Conservation (phyloP, 2,113 vertebrate genomes). For the Helogale parvula region DNA sequence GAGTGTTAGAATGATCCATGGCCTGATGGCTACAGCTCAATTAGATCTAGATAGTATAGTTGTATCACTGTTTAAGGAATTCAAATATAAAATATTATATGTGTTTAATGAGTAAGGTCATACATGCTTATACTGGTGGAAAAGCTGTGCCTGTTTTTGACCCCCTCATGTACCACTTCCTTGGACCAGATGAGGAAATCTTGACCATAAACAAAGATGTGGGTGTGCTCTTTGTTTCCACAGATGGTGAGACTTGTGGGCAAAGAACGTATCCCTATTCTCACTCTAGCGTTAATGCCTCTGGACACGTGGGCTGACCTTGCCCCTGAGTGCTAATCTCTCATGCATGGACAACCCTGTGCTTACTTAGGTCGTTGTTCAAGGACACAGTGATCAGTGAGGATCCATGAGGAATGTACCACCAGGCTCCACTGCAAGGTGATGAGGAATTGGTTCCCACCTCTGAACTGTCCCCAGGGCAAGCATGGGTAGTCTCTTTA, state of each 20-base stretch:
- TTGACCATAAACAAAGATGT: background rate
- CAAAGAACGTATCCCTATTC: background rate
- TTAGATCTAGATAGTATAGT: constrained; percentile 72
- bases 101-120: background rate
- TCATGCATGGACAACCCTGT: fast-evolving
- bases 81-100: constrained; percentile 25
- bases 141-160: background rate
- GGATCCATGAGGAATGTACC: background rate
- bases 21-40: constrained; percentile 61
- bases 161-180: background rate
- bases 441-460: background rate
- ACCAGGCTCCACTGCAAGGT: background rate
- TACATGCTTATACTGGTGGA: background rate
- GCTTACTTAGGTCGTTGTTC: background rate
- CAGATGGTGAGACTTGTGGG: background rate
- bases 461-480: background rate
- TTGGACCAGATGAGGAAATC: background rate
- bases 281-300: background rate
- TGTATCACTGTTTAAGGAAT: constrained; percentile 75
- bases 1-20: constrained; percentile 56
- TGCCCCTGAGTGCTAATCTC: background rate
- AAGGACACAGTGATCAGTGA: background rate
- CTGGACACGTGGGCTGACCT: background rate
- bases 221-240: background rate
- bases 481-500: background rate